Conservation (phyloP, 2,113 vertebrate species). For the Clarias magur region DNA sequence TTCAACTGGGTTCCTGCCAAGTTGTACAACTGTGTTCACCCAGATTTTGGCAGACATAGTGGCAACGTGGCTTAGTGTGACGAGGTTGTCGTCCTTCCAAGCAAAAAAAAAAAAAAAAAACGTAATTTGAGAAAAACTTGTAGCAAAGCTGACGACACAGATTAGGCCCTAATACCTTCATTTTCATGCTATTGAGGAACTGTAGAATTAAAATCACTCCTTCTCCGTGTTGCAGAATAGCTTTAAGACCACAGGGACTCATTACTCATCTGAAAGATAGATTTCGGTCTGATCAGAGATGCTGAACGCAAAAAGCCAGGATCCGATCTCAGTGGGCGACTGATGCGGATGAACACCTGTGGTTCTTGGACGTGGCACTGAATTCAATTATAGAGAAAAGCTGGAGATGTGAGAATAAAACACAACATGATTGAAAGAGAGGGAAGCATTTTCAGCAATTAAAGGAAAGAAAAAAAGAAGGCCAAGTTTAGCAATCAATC, state of each 20-base stretch:
- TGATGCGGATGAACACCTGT: slow-evolving; percentile 59
- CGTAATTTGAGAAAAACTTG: slow-evolving; percentile 15
- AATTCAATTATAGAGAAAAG: slow-evolving; percentile 57
- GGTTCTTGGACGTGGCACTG: slow-evolving; percentile 50
- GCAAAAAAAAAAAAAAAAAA: slow-evolving; percentile 11
- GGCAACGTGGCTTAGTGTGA: no score
- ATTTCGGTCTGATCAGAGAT: slow-evolving; percentile 64
- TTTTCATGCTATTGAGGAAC: slow-evolving; percentile 35
- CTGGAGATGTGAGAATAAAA: slow-evolving; percentile 21
- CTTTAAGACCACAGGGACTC: slow-evolving; percentile 47
- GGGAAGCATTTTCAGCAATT: background rate
- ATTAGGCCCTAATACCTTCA: slow-evolving; percentile 46
- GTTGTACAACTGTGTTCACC: no score
- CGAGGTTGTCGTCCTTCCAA: slow-evolving; percentile 3
- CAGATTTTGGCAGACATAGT: no score
- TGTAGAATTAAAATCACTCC: slow-evolving; percentile 52
- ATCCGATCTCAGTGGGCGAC: slow-evolving; percentile 57
- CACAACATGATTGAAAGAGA: slow-evolving; percentile 5
- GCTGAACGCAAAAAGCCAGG: slow-evolving; percentile 59
- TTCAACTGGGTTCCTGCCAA: no score
- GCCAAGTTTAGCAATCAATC: background rate
- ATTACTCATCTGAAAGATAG: slow-evolving; percentile 66
- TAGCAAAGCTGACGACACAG: slow-evolving; percentile 8
- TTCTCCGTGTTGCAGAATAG: slow-evolving; percentile 34
- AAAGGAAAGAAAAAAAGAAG: background rate